Evolutionary conservation across 1,140 invertebrate genomes (phyloP), one percentile per base, ranked within the genome.

Genomic region (Rhopalosiphum padi): DNA sequence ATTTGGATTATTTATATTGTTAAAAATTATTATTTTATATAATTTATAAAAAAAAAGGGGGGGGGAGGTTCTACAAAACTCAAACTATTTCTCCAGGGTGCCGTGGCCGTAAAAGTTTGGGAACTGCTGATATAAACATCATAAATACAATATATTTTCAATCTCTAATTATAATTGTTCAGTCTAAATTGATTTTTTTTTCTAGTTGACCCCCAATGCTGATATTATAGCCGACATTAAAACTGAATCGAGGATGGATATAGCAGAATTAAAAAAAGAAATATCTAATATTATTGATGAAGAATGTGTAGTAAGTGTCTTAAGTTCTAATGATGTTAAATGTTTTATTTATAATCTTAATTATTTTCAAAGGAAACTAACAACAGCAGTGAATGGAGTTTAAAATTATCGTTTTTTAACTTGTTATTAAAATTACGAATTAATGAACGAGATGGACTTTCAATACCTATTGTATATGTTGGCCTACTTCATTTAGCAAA

Each of bases 231-330:
- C 1, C 0, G 21, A 77, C n/a, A 82, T 92, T 25, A 85, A 82
- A 90, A 37, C 55, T 43, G 91, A 93, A 41, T 15, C 46, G 11
- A 23, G 5, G 7, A 48, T 53, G 23, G 77, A 93, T 43, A 85
- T 93, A 8, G 77, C 4, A 9, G 46, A 35, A 21, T 35, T 93
- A 37, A 93, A 93, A 85, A 25, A 30, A 37, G 43, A 93, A 93
- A 93, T 93, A 30, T 25, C 18, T 25, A 25, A 53, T 2, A 93
- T 93, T 25, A 93, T 93, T 41, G 30, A 93, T 41, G 3, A 53
- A 53, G 91, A 93, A 85, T 93, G 82, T 93, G 60, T 30, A 55
- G 91, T 93, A 93, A 53, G 91, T 85, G 37, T 60, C 30, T 60
- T 8, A 35, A 48, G 51, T 41, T 41, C 41, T 41, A 86, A 43